phyloP scores from a whole-genome alignment of 2,113 vertebrate genomes.

The Arizona elegans region DNA sequence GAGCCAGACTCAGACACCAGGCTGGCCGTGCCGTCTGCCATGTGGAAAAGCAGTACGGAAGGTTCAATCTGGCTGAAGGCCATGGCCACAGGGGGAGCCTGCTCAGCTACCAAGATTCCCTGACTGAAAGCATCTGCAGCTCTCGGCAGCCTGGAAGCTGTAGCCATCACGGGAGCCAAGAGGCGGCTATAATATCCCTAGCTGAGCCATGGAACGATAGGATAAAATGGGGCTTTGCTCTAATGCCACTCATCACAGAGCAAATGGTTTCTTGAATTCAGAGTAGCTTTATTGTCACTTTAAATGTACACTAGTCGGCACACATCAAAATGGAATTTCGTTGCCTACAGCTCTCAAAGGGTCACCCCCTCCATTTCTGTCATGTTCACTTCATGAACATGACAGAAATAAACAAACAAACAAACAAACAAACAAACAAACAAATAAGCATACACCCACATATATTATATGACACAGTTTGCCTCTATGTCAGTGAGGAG shows the following conservation, averaged over 20 bases:
- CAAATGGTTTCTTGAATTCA: not conserved
- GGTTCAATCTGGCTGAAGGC: not conserved
- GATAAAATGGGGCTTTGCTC: not conserved
- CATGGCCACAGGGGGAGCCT: not conserved
- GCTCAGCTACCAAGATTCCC: not conserved
- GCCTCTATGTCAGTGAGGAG: not conserved
- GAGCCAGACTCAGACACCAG: not conserved
- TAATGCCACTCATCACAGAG: not conserved
- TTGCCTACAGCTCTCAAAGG: too few species aligned
- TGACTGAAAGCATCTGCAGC: not conserved
- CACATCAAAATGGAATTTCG: too few species aligned
- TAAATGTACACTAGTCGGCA: too few species aligned
- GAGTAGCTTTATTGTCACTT: too few species aligned
- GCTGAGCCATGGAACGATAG: not conserved
- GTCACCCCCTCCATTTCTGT: too few species aligned
- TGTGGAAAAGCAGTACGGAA: not conserved
- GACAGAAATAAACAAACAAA: too few species aligned
- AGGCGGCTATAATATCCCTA: not conserved
- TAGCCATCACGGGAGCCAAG: not conserved
- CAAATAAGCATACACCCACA: too few species aligned
- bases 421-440: too few species aligned
- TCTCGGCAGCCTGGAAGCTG: not conserved
- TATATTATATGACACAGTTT: too few species aligned
- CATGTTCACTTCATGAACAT: too few species aligned
- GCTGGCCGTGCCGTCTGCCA: not conserved